A percentile compares a stretch with the other conserved stretches of the same genome.
phyloP scores from a whole-genome alignment of 2,797 vertebrate species.

The Gymnopithys bicolor region DNA sequence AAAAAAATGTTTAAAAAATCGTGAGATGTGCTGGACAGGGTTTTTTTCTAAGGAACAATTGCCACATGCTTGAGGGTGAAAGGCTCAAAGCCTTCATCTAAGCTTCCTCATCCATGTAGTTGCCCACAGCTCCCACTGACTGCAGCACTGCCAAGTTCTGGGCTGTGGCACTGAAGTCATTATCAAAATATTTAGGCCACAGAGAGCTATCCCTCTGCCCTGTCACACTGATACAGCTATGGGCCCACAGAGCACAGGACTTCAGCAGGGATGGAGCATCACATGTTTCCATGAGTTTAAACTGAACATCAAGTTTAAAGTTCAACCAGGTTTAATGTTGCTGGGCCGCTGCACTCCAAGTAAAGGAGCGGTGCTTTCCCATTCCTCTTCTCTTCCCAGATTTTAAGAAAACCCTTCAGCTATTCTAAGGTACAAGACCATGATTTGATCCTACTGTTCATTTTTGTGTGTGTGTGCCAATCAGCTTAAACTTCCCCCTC shows the following conservation, averaged over 20 bases:
- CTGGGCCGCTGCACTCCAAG: not conserved
- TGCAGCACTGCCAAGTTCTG: not conserved
- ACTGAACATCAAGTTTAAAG: not conserved
- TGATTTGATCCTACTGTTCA: not conserved
- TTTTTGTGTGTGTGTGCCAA: not conserved
- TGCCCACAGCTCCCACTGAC: not conserved
- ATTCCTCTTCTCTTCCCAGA: not conserved
- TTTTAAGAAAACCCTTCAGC: not conserved
- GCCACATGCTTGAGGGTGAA: not conserved
- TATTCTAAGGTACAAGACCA: not conserved
- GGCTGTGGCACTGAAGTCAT: conserved; percentile 42
- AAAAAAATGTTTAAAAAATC: rapidly evolving
- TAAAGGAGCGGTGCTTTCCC: not conserved
- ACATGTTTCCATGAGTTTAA: rapidly evolving
- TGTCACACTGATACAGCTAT: not conserved
- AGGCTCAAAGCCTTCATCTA: not conserved
- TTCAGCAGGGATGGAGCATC: not conserved
- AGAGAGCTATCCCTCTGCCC: not conserved
- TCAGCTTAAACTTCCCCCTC: not conserved
- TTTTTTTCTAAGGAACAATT: not conserved
- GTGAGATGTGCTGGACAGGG: rapidly evolving
- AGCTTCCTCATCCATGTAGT: not conserved
- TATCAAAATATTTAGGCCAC: conserved; percentile 47
- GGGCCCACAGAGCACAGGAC: not conserved
- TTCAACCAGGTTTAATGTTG: not conserved